phyloP scores from a whole-genome alignment of 2,888 invertebrate genomes.

The Trimorus sp. region DNA sequence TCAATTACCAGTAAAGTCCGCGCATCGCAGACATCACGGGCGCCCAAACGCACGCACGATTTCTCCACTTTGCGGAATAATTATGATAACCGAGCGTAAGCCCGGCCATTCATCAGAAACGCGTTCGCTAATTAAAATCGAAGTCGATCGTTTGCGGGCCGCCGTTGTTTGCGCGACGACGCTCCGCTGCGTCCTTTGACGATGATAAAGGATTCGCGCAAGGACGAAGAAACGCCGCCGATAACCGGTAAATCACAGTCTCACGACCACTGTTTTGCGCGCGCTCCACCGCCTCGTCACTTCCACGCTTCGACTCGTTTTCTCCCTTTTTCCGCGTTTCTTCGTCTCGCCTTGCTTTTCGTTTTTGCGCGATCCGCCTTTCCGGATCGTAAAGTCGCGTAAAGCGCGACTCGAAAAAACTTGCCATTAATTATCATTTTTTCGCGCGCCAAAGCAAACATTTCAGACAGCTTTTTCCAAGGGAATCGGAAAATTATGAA shows the following conservation, averaged over 20 bases:
- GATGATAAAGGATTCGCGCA: slow-evolving; percentile 23
- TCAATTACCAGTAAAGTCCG: slow-evolving; percentile 51
- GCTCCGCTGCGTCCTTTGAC: slow-evolving; percentile 24
- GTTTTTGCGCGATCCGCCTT: slow-evolving; percentile 74
- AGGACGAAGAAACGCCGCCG: slow-evolving; percentile 69
- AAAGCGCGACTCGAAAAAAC: too few relatives aligned
- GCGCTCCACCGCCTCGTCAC: slow-evolving; percentile 68
- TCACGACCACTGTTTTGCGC: slow-evolving; percentile 78
- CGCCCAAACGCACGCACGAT: slow-evolving; percentile 47
- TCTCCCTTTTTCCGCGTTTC: neutral
- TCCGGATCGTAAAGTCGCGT: slow-evolving; percentile 66
- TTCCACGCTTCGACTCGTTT: slow-evolving; percentile 34
- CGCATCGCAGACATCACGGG: slow-evolving; percentile 38
- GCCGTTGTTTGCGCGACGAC: slow-evolving; percentile 23
- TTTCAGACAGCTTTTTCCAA: too few relatives aligned
- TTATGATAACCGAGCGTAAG: slow-evolving; percentile 51
- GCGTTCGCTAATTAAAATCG: slow-evolving; percentile 49
- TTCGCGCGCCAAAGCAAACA: too few relatives aligned
- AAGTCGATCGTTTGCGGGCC: slow-evolving; percentile 44
- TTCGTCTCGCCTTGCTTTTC: neutral
- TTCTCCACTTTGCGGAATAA: slow-evolving; percentile 59
- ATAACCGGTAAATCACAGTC: slow-evolving; percentile 81
- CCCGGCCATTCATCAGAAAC: slow-evolving; percentile 44
- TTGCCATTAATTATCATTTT: too few relatives aligned
- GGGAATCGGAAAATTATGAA: too few relatives aligned